Evolutionary conservation across 2,888 invertebrate species (phyloP), one percentile per base, ranked within the genome.

Genomic region (Drosophila ochracea): DNA sequence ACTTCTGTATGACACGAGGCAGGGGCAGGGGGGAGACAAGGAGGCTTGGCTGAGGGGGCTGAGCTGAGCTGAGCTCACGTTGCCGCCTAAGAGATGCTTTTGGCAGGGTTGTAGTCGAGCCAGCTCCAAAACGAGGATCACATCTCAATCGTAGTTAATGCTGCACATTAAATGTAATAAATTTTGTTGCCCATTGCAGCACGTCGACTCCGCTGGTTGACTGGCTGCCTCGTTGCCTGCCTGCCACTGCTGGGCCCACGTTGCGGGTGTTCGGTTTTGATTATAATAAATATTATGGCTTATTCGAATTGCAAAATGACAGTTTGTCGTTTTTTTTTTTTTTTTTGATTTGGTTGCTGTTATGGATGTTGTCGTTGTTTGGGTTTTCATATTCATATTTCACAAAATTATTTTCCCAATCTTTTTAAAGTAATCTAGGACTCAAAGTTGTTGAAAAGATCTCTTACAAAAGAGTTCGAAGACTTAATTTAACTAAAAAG

Each of bases 261-360:
- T 86, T 87, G 91, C 85, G 91, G 81, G 84, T 91, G 88, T 83
- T 89, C 79, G 77, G 70, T 58, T 84, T 91, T 89, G 81, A 85
- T 83, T 84, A 83, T 79, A 85, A 90, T 78, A 82, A 84, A 86
- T 82, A 86, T 72, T 85, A 83, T 83, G 83, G 67, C 73, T 66
- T 77, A 75, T 83, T 73, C 74, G 75, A 67, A 84, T 90, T 85
- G 85, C 89, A 80, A 87, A 87, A 89, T 73, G 64, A 52, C 57
- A 62, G 35, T 73, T 59, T 49, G 43, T 67, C 35, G 31, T 52
- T 70, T 65, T 57, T 3, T 25, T 60, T 39, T 58, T 54, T 62
- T 71, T 58, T 64, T 57, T 39, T 2, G 37, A 30, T 69, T 43
- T 50, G 4, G 28, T 49, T 31, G 13, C 53, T 62, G 41, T 47